Evolutionary conservation across 1,140 invertebrate genomes (phyloP), one percentile per base, ranked within the genome.

Genomic region (Brachionus rotundiformis): DNA sequence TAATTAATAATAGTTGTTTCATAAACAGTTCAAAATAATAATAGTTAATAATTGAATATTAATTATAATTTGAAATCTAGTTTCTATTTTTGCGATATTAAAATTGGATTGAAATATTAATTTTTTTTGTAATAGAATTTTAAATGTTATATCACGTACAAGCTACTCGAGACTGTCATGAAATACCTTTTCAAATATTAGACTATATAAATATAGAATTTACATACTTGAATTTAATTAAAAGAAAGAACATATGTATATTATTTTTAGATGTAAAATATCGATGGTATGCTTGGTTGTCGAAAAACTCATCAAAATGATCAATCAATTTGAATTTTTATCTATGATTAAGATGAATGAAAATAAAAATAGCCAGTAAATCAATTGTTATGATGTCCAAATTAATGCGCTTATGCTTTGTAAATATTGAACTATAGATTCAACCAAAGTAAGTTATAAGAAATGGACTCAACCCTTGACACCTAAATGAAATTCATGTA

Each of bases 271-370:
- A 54, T 54, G 47, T 54, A 7, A 54, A 54, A 54, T 54, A 8
- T 54, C 7, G 47, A 54, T 54, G 19, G 47, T 63, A 29, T 29
- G 29, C 29, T 63, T 23, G 25, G 29, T 63, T 63, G 61, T 63
- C 61, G 61, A 63, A 63, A 63, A 63, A 63, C 29, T 63, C 61
- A 63, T 63, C 29, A 63, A 54, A 63, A 63, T 63, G 61, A 63
- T 63, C 61, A 63, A 63, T 63, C 25, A 63, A 63, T 63, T 63
- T 63, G 29, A 29, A 63, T 63, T 41, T 33, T 63, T 63, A 63
- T 63, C 29, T 63, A 10, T 63, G 29, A 54, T 54, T 54, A 54
- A 54, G 47, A 54, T 54, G 47, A 54, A 54, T 54, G n/a, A 54
- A 54, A 54, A 54, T 54, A 54, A 19, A 13, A 54, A 54, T 8